Conservation (phyloP, 2,888 invertebrate genomes). For the Drosophila phalerata region DNA sequence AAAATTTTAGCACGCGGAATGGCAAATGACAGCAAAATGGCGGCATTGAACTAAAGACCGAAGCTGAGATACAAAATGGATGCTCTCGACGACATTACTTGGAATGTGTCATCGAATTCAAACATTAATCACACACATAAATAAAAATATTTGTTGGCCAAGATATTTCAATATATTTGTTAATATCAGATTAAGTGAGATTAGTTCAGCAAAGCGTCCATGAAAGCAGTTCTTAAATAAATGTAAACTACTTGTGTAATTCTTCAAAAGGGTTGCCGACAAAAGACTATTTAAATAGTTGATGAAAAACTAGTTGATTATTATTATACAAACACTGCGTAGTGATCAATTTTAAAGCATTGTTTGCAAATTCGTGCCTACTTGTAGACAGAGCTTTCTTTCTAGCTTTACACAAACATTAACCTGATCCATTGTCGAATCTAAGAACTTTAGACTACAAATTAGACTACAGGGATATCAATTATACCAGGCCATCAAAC, state of each 20-base stretch:
- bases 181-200: not conserved
- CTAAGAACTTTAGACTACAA: constrained; percentile 31
- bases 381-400: constrained; percentile 51
- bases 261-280: not conserved
- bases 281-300: constrained; percentile 6
- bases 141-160: not conserved
- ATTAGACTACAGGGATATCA: constrained; percentile 66
- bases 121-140: constrained; percentile 7
- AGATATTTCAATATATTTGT: not conserved
- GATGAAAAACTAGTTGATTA: constrained; percentile 5
- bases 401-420: constrained; percentile 43
- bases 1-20: constrained; percentile 45
- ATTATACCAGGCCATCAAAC: constrained; percentile 45
- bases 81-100: constrained; percentile 48
- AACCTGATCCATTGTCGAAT: constrained; percentile 33
- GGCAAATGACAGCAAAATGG: constrained; percentile 46
- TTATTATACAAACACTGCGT: constrained; percentile 45
- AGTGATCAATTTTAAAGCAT: constrained; percentile 47
- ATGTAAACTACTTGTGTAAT: not conserved
- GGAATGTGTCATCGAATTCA: constrained; percentile 33
- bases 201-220: not conserved
- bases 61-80: constrained; percentile 53
- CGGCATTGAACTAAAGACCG: constrained; percentile 59
- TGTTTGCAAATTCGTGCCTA: constrained; percentile 55
- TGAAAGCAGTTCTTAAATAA: not conserved